Percentiles rank a stretch among this genome's conserved stretches.
Evolutionary conservation across 2,888 invertebrate species (phyloP).

Genomic region (Pachydiplax longipennis): DNA sequence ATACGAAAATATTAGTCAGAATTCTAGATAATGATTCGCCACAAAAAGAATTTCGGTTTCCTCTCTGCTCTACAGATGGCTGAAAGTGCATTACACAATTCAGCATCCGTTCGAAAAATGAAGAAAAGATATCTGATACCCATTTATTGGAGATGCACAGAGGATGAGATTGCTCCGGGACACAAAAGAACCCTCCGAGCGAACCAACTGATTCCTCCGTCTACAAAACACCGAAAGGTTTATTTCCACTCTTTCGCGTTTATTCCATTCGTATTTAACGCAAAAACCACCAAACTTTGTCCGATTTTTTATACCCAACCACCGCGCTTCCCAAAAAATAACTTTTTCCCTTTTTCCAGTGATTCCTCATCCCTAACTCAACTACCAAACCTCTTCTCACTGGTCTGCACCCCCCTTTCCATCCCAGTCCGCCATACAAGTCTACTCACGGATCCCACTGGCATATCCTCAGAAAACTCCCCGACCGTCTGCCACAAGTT

Average conservation of each 20-base stretch:
- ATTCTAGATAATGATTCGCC: not conserved
- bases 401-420: not conserved
- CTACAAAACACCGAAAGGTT: constrained; percentile 18
- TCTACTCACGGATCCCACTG: constrained; percentile 8
- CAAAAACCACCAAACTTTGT: not conserved
- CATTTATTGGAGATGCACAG: not conserved
- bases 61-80: not conserved
- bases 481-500: constrained; percentile 37
- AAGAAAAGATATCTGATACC: not conserved
- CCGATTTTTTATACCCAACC: not conserved
- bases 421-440: not conserved
- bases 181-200: not conserved
- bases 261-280: constrained; percentile 2
- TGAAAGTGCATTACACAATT: not conserved
- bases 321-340: not conserved
- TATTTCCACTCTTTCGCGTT: not conserved
- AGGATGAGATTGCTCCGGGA: not conserved
- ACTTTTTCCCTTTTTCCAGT: not conserved
- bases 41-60: not conserved
- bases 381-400: not conserved
- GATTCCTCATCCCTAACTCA: not conserved
- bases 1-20: not conserved
- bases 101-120: not conserved
- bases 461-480: not conserved
- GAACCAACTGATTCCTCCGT: not conserved